Conservation (phyloP, 2,113 vertebrate species). For the Equus przewalskii region DNA sequence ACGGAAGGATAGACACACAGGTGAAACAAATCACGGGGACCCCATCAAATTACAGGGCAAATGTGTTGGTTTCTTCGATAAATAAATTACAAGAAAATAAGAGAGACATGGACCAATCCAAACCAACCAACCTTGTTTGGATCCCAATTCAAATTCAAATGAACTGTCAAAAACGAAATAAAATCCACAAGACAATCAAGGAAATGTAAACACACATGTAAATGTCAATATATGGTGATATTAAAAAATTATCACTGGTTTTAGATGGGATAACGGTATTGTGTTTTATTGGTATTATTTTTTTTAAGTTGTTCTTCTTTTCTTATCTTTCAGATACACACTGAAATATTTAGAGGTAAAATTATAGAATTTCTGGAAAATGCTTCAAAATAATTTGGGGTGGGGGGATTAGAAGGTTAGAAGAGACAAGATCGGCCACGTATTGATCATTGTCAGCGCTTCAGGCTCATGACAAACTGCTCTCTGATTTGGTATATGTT, state of each 20-base stretch:
- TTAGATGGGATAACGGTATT: background rate
- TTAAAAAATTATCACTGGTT: background rate
- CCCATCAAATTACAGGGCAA: background rate
- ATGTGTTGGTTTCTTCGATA: background rate
- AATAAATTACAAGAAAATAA: background rate
- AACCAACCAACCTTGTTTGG: background rate
- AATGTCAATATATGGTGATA: background rate
- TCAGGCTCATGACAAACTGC: background rate
- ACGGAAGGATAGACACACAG: background rate
- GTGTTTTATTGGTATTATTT: background rate
- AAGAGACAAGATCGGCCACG: background rate
- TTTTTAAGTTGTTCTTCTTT: background rate
- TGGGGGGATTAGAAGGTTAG: background rate
- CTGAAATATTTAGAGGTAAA: constrained; percentile 21
- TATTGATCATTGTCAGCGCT: background rate
- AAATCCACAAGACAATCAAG: background rate
- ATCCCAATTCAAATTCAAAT: background rate
- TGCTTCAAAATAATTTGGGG: background rate
- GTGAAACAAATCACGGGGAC: too few relatives aligned
- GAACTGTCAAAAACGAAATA: background rate
- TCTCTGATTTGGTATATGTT: background rate
- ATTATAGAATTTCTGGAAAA: background rate
- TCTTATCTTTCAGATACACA: background rate
- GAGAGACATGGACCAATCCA: background rate
- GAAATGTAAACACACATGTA: background rate